These are phyloP conservation scores for Hydroisotoma schaefferi DNA, from an alignment of 2,888 invertebrate species.

Conservation along the genomic window DNA sequence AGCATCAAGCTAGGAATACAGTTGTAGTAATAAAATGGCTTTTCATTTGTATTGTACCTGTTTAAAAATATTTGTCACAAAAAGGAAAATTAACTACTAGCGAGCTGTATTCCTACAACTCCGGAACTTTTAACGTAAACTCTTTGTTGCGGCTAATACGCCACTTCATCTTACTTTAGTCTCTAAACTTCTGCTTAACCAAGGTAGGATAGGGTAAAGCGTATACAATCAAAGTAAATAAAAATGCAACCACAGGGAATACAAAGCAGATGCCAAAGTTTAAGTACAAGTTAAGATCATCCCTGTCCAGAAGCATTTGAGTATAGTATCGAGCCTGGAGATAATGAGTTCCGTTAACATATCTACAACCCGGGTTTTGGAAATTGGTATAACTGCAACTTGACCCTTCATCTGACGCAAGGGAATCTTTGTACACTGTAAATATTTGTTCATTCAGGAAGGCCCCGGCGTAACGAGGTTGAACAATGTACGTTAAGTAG, in stretches of 20 bases:
- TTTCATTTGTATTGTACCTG: neutral
- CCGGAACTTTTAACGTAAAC: no score
- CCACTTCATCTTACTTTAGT: no score
- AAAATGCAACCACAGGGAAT: constrained; percentile 73
- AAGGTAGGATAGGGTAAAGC: constrained; percentile 78
- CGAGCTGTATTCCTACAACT: neutral
- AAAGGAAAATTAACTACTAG: neutral
- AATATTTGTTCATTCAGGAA: constrained; percentile 66
- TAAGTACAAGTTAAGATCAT: constrained; percentile 66
- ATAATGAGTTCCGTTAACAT: constrained; percentile 68
- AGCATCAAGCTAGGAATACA: no score
- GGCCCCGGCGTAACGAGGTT: constrained; percentile 74
- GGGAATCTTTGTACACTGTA: constrained; percentile 12
- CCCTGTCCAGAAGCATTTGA: constrained; percentile 51
- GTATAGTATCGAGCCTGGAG: constrained; percentile 64
- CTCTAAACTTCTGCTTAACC: constrained; percentile 81
- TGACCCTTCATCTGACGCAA: constrained; percentile 11
- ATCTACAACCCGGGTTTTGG: constrained; percentile 58
- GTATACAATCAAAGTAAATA: constrained; percentile 80
- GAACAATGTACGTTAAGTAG: constrained; percentile 73
- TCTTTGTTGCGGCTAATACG: no score
- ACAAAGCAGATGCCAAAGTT: constrained; percentile 79
- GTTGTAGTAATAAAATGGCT: neutral
- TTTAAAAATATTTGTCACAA: neutral
- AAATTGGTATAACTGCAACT: constrained; percentile 27